phyloP scores from a whole-genome alignment of 2,113 vertebrate species.

The Semnornis frantzii region DNA sequence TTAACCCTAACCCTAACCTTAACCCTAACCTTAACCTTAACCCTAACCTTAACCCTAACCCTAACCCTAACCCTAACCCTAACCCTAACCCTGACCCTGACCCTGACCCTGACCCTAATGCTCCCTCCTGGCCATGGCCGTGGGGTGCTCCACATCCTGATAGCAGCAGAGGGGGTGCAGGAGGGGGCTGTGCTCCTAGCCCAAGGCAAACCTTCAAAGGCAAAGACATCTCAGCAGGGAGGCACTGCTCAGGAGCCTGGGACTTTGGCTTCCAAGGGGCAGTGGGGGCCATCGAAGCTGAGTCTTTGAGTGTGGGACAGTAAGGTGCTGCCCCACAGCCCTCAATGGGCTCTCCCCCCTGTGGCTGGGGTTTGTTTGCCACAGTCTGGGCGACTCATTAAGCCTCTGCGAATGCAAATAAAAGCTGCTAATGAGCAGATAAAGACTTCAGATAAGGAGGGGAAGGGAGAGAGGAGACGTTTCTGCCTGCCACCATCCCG shows the following conservation, averaged over 20 bases:
- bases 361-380: background rate
- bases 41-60: too few species aligned
- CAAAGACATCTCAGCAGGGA: background rate
- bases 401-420: background rate
- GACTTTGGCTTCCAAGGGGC: background rate
- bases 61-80: too few species aligned
- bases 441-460: background rate
- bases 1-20: too few species aligned
- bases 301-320: fast-evolving
- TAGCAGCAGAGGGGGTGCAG: background rate
- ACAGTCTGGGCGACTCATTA: background rate
- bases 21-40: too few species aligned
- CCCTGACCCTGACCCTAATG: too few species aligned
- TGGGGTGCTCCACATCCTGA: background rate
- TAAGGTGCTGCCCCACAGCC: background rate
- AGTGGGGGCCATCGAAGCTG: background rate
- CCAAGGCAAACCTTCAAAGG: background rate
- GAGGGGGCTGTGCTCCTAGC: background rate
- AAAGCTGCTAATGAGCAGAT: background rate
- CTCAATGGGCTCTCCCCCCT: background rate
- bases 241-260: background rate
- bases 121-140: background rate
- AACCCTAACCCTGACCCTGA: too few species aligned
- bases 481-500: background rate
- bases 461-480: background rate